Evolutionary conservation across 2,113 vertebrate genomes (phyloP).

Genomic region (Pimephales promelas): DNA sequence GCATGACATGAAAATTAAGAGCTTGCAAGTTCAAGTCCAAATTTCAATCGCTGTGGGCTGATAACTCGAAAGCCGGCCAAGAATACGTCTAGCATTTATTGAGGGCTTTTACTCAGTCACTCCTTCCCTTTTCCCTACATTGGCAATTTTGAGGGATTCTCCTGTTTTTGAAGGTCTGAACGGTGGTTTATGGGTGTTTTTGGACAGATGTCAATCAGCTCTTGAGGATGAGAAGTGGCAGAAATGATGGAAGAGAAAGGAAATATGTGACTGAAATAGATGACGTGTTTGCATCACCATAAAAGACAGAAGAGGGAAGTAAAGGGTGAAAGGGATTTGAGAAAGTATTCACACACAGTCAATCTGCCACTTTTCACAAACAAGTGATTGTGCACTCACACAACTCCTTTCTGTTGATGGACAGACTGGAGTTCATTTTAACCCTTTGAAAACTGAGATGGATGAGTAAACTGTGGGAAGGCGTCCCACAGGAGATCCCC

Average conservation of each 20-base stretch:
- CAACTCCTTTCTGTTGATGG: constrained; percentile 9
- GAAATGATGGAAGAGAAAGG: neutral
- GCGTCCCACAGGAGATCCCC: neutral
- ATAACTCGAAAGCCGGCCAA: neutral
- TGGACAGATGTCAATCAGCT: constrained; percentile 27
- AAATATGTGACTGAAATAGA: neutral
- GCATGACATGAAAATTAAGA: constrained; percentile 26
- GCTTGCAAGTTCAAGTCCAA: constrained; percentile 32
- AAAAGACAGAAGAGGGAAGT: constrained; percentile 12
- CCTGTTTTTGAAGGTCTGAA: neutral
- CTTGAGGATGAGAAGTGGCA: neutral
- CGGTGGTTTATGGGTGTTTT: neutral
- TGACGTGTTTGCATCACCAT: neutral
- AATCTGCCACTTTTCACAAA: neutral
- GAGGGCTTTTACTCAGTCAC: neutral
- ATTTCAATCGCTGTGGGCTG: constrained; percentile 8
- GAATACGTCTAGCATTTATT: constrained; percentile 14
- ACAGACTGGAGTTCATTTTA: constrained; percentile 40
- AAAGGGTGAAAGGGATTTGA: neutral
- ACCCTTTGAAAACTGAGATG: constrained; percentile 49
- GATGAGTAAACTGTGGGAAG: constrained; percentile 35
- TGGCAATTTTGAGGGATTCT: constrained; percentile 20
- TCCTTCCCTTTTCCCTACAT: neutral
- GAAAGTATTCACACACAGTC: constrained; percentile 6
- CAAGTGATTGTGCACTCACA: neutral